Evolutionary conservation across 2,888 invertebrate species (phyloP), one percentile per base, ranked within the genome.

Genomic region (Synanthedon tipuliformis): DNA sequence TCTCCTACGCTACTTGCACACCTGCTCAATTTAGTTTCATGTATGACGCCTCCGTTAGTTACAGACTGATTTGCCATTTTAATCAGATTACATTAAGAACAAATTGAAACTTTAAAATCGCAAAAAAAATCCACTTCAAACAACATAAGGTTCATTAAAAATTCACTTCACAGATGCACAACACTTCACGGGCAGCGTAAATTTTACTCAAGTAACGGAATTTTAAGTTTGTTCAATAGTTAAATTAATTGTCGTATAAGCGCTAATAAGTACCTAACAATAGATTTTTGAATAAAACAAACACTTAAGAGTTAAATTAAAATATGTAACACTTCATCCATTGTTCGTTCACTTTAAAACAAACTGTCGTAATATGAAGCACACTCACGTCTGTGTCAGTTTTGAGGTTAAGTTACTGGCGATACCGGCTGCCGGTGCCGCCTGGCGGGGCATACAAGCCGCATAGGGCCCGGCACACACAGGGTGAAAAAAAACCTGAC

Each of bases 351-450:
- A 34, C 34, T 34, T 64, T 67, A 68, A 71, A 71, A 67, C 65
- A 73, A 73, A 74, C 72, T 71, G 76, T 76, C 71, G 75, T 78
- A 78, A 78, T 76, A 75, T 73, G 78, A 79, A 34, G 34, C 82
- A 78, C 78, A 76, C 75, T 83, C 81, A 80, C 84, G 82, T 78
- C 83, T 80, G 83, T 81, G 81, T 81, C 81, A 75, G 78, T 86
- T 86, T 87, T 82, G 59, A 86, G 87, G 87, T 87, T 86, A 86
- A 82, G 80, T 84, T 81, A 83, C 83, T 78, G 79, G 77, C 82
- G 75, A 73, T 78, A 75, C 83, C 81, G 81, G 80, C 77, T 73
- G 81, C 77, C 76, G 77, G 75, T 70, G 73, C 61, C 56, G 57
- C 66, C 64, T 63, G 64, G 64, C 74, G 73, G 75, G 75, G 75